Conservation (phyloP, 2,113 vertebrate genomes). For the Callospermophilus lateralis region DNA sequence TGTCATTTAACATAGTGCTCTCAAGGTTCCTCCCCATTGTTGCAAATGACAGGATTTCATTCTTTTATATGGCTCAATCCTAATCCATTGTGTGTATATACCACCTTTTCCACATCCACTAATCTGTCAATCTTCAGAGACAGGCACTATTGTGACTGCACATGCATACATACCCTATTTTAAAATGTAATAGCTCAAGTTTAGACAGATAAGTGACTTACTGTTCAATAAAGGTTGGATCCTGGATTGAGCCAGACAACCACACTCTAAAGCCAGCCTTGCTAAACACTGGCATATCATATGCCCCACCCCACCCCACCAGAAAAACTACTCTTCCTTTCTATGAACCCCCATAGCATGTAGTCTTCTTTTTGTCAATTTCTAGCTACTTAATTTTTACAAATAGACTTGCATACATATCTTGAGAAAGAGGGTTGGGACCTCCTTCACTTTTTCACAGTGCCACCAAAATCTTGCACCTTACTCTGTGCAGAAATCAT, state of each 20-base stretch:
- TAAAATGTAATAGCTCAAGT: neutral
- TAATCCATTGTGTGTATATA: neutral
- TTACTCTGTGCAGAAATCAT: neutral
- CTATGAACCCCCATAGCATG: neutral
- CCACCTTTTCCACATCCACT: neutral
- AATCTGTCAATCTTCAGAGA: neutral
- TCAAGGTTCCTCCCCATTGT: neutral
- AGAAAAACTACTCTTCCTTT: neutral
- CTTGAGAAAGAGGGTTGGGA: neutral
- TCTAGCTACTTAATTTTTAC: slow-evolving; percentile 34
- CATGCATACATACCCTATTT: neutral
- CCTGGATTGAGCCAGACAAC: neutral
- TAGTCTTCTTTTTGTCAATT: neutral
- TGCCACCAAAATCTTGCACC: neutral
- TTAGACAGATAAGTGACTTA: neutral
- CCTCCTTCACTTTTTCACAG: neutral
- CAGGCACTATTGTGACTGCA: neutral
- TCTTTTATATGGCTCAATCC: neutral
- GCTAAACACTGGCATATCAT: neutral
- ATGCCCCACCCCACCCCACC: fast-evolving
- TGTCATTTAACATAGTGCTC: neutral
- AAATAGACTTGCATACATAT: neutral
- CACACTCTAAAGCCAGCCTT: neutral
- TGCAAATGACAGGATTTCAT: neutral
- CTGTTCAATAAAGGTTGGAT: neutral